A percentile compares a stretch with the other conserved stretches of the same genome.
Conservation (phyloP, 1,140 invertebrate genomes). For the Drosophila nigromelanica region DNA sequence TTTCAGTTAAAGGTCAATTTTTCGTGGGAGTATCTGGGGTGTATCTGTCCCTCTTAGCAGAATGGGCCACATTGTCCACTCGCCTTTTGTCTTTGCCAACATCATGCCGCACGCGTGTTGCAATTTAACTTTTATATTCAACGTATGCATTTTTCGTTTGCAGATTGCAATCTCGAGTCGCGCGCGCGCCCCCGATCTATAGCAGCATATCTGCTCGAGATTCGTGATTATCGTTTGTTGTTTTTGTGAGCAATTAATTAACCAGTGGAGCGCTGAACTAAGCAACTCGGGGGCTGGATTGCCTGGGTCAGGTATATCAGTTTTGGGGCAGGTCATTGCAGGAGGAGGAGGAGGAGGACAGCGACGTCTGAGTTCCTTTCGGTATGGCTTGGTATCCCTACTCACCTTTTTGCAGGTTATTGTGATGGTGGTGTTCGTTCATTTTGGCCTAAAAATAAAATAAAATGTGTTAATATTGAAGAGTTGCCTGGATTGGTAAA, state of each 20-base stretch:
- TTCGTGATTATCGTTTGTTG: slow-evolving; percentile 53
- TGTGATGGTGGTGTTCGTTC: slow-evolving; percentile 85
- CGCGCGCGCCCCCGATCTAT: slow-evolving; percentile 4
- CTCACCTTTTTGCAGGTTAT: slow-evolving; percentile 83
- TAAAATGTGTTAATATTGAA: neutral
- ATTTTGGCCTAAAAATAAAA: slow-evolving; percentile 86
- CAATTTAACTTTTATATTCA: slow-evolving; percentile 70
- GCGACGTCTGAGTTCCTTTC: neutral
- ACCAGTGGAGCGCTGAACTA: neutral
- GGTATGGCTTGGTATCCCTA: slow-evolving; percentile 30
- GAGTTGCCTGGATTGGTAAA: neutral
- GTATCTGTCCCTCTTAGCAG: slow-evolving; percentile 12
- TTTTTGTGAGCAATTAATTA: slow-evolving; percentile 55
- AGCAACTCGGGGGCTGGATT: slow-evolving; percentile 1
- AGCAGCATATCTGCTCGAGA: slow-evolving; percentile 30
- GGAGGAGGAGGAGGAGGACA: neutral
- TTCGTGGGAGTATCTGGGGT: slow-evolving; percentile 48
- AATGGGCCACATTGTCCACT: slow-evolving; percentile 29
- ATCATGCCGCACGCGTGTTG: slow-evolving; percentile 74
- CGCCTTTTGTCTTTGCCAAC: slow-evolving; percentile 33
- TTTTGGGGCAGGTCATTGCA: slow-evolving; percentile 23
- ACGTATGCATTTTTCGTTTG: slow-evolving; percentile 39
- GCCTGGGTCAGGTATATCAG: slow-evolving; percentile 16
- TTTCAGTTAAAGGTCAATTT: slow-evolving; percentile 71
- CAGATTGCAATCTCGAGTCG: slow-evolving; percentile 64